Conservation (phyloP, 2,797 vertebrate species). For the Petrocephalus schoutedeni region DNA sequence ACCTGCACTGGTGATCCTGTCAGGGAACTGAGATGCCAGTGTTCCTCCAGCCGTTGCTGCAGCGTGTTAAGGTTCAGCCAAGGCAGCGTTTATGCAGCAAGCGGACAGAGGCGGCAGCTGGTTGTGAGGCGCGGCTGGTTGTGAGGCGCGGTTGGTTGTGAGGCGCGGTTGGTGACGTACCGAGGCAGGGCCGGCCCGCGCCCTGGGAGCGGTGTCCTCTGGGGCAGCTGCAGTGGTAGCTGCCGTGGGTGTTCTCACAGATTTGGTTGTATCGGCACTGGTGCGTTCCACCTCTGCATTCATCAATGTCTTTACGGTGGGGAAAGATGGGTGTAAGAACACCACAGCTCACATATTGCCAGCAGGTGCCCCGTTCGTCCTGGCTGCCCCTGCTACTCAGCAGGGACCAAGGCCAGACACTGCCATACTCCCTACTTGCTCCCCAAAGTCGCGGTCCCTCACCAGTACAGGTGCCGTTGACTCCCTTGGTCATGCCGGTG, state of each 20-base stretch:
- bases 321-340: background rate
- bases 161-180: conserved; percentile 62
- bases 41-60: background rate
- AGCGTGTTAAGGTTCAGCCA: conserved; percentile 32
- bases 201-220: conserved; percentile 83
- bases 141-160: too few relatives aligned
- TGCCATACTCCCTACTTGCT: background rate
- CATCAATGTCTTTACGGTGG: conserved; percentile 75
- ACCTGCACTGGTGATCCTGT: background rate
- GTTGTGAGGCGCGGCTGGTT: background rate
- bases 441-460: conserved; percentile 44
- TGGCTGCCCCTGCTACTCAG: background rate
- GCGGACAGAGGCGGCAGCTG: background rate
- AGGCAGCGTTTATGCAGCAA: conserved; percentile 18
- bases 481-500: conserved; percentile 82
- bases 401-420: background rate
- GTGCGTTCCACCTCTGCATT: conserved; percentile 86
- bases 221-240: conserved; percentile 88
- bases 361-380: background rate
- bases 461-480: conserved; percentile 87
- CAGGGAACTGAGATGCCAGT: background rate
- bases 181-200: conserved; percentile 75
- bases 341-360: background rate
- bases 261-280: conserved; percentile 92
- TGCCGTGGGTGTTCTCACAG: conserved; percentile 87